Base-by-base conservation (phyloP, 1,140 invertebrate genomes). In the Cydia strobilella region DNA sequence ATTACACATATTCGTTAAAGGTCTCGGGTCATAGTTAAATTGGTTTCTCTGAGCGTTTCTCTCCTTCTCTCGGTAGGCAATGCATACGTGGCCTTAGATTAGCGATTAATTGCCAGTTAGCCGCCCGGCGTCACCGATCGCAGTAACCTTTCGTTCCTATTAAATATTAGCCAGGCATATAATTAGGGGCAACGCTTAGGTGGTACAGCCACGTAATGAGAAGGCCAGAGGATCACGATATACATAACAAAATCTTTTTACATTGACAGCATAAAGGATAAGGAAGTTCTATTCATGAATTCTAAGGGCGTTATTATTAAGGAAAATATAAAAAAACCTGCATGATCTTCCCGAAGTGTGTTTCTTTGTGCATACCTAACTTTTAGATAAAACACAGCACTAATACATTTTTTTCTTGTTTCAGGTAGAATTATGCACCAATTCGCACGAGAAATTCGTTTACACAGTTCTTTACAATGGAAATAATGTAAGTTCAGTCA, bases 351-450 rank as follows among this genome's bases (percentile, higher is more conserved):
- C 20, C 23, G 15, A 51, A 51, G 13, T 42, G 48, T n/a, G 13
- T 51, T 5, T 51, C 15, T 51, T 51, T 3, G 13, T 48, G 2
- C 7, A 51, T 54, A 20, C 18, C 5, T 18, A 6, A 9, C 5
- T 20, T 31, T 69, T 20, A 39, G 7, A 18, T 62, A 75, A 72
- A 59, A 77, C 78, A 81, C 76, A 80, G 74, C 86, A 89, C 90
- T 92, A 91, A 92, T 89, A 90, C 90, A 89, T 91, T 91, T 90
- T 89, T 82, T 91, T 92, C 77, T 93, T 93, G 90, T 91, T 93
- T 82, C 91, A 93, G 90, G 90, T 93, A 93, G 91, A 91, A 90
- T 93, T 93, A 93, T 91, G 89, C 90, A 90, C 91, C 90, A 89
- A 91, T 86, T 91, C 83, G 84, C 80, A 86, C 88, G 79, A 93